phyloP scores from a whole-genome alignment of 2,113 vertebrate genomes.

The Ameiurus melas region DNA sequence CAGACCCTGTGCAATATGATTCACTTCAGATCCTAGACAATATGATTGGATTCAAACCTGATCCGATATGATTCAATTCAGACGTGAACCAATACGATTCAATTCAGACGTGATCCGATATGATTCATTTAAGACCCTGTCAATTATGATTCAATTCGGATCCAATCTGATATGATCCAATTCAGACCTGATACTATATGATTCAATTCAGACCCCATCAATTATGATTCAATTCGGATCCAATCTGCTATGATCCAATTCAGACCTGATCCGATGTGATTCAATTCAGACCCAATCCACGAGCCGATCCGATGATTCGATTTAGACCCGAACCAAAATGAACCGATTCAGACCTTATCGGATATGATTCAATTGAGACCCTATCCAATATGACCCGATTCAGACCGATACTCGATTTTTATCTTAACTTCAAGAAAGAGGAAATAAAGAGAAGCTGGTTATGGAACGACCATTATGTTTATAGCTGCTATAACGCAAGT shows the following conservation, averaged over 20 bases:
- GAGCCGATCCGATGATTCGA: not conserved
- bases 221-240: not conserved
- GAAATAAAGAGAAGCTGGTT: not conserved
- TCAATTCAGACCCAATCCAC: not conserved
- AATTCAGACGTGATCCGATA: not conserved
- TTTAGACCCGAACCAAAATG: not conserved
- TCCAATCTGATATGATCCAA: not conserved
- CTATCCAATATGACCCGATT: not conserved
- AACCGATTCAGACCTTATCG: no score
- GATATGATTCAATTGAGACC: not conserved
- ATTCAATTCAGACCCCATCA: not conserved
- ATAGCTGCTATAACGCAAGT: not conserved
- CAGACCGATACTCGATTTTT: not conserved
- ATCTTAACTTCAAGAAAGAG: not conserved
- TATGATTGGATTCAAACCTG: not conserved
- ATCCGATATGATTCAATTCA: not conserved
- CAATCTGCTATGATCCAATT: not conserved
- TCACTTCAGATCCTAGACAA: not conserved
- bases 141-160: not conserved
- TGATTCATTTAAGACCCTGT: not conserved
- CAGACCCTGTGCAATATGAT: not conserved
- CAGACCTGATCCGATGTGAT: not conserved
- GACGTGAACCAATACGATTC: not conserved
- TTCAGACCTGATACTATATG: not conserved
- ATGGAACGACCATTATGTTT: not conserved